phyloP scores from a whole-genome alignment of 1,140 invertebrate genomes.

The Lepidurus packardi region DNA sequence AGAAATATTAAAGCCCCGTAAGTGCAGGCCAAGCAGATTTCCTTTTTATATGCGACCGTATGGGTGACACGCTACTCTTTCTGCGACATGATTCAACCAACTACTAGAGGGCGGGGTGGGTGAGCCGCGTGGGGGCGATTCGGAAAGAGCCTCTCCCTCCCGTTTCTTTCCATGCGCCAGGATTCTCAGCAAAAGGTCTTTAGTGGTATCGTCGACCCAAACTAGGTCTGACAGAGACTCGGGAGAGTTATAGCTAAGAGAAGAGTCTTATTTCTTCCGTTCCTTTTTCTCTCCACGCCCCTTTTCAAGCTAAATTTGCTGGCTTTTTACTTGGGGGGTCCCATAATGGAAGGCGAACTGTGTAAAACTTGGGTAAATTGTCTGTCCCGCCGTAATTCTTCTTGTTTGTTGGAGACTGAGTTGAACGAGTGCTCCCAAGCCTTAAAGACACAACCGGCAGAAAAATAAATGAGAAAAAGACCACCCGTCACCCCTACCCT shows the following conservation, averaged over 20 bases:
- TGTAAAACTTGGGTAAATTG: too few species aligned
- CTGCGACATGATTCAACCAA: neutral
- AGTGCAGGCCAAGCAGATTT: slow-evolving; percentile 11
- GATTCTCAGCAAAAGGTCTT: neutral
- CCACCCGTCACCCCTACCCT: too few species aligned
- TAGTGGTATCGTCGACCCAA: neutral
- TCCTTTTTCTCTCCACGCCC: too few species aligned
- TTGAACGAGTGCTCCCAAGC: too few species aligned
- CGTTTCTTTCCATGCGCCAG: neutral
- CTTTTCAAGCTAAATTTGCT: too few species aligned
- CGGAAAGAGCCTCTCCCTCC: neutral
- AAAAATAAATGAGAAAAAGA: too few species aligned
- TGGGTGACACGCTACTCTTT: neutral
- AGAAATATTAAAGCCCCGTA: neutral
- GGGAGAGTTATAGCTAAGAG: neutral
- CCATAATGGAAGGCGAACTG: too few species aligned
- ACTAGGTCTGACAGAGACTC: neutral
- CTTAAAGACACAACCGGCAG: too few species aligned
- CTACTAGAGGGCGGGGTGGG: neutral
- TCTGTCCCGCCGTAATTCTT: too few species aligned
- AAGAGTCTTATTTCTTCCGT: neutral
- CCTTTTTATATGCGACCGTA: neutral
- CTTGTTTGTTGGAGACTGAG: too few species aligned
- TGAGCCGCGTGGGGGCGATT: neutral
- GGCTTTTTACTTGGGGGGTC: too few species aligned